phyloP scores from a whole-genome alignment of 2,113 vertebrate genomes.

The Ellobius talpinus region DNA sequence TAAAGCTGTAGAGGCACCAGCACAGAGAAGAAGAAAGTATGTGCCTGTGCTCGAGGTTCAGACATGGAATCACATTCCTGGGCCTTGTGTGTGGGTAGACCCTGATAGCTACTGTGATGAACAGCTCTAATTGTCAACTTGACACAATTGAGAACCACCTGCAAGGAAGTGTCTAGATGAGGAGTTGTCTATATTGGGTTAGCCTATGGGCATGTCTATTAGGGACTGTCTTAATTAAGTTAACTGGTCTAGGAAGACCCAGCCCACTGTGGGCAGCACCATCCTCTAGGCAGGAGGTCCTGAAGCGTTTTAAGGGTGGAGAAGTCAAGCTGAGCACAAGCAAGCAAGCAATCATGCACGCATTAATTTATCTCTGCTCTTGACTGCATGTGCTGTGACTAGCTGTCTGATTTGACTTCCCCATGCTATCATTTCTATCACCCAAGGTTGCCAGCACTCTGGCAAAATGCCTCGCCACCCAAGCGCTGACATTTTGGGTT shows the following conservation, averaged over 20 bases:
- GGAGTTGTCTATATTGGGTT: background rate
- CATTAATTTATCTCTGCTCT: background rate
- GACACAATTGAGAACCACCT: background rate
- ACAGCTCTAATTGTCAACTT: background rate
- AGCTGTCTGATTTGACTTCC: background rate
- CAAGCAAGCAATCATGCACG: background rate
- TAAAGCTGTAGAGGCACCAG: conserved; percentile 40
- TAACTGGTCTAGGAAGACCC: background rate
- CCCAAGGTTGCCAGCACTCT: no score
- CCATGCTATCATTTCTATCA: background rate
- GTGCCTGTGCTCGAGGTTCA: background rate
- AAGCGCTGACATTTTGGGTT: no score
- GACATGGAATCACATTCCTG: background rate
- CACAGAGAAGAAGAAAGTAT: background rate
- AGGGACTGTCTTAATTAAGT: background rate
- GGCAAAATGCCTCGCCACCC: no score
- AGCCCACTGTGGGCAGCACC: background rate
- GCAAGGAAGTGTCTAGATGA: background rate
- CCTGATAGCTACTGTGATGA: background rate
- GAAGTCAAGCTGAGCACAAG: background rate
- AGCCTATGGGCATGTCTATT: background rate
- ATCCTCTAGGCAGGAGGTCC: background rate
- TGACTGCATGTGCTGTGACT: background rate
- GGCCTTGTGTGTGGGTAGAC: background rate
- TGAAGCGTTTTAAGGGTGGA: no score